Base-by-base conservation (phyloP, 1,140 invertebrate species). In the Pemphigus obesinymphae region DNA sequence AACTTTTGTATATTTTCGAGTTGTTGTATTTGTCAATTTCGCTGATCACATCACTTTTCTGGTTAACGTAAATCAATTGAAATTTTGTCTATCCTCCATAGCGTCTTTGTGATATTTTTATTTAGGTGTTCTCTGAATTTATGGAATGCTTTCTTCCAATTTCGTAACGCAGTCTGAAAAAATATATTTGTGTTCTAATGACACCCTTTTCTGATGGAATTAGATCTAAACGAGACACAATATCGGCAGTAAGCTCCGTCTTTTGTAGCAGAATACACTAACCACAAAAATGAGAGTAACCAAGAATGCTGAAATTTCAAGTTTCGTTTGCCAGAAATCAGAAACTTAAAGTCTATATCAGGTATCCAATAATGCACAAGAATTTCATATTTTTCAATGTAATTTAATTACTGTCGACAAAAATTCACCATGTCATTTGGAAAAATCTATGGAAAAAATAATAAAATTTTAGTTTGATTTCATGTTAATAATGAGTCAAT, bases 301-400 rank as follows among this genome's bases (percentile, higher is more conserved):
- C n/a, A n/a, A n/a, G n/a, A n/a, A n/a, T n/a, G n/a, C n/a, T n/a
- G n/a, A n/a, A n/a, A n/a, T n/a, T n/a, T n/a, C n/a, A n/a, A n/a
- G n/a, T n/a, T n/a, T n/a, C n/a, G n/a, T n/a, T n/a, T n/a, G n/a
- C 37, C 40, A 40, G 10, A 15, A 43, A 11, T 45, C 4, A 40
- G 40, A 70, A 70, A 70, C 68, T 43, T 43, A 6, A 70, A 70
- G 40, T 45, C 37, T 43, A 29, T 17, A 43, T 40, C 37, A 43
- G 68, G 40, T 70, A 70, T 45, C 68, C 68, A 70, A 66, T 66
- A 11, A 66, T 66, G 31, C 61, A 34, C 8, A 34, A 34, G 29
- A 37, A 66, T 31, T 66, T 66, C 31, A n/a, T 66, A 66, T 66
- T 66, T 66, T 66, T n/a, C 20, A 66, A 66, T 66, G 61, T 37